Conservation (phyloP, 2,113 vertebrate genomes). For the Coryphaenoides rupestris region DNA sequence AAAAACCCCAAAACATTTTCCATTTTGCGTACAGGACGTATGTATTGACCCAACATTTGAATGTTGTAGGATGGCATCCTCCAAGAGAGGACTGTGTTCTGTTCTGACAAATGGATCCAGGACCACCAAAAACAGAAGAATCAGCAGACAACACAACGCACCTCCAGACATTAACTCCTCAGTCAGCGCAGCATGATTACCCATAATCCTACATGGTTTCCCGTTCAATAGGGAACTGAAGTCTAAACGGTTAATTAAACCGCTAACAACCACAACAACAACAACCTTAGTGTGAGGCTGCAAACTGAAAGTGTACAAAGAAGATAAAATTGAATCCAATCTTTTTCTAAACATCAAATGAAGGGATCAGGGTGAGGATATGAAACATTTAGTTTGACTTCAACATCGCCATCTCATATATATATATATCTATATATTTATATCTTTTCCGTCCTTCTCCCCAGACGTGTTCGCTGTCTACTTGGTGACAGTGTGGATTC, state of each 20-base stretch:
- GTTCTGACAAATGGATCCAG: slow-evolving; percentile 24
- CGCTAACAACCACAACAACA: slow-evolving; percentile 4
- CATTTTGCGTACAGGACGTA: not conserved
- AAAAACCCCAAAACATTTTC: slow-evolving; percentile 14
- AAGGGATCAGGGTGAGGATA: slow-evolving; percentile 26
- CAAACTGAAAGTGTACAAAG: slow-evolving; percentile 14
- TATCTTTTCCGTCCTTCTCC: slow-evolving; percentile 4
- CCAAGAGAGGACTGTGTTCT: not conserved
- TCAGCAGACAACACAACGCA: slow-evolving; percentile 41
- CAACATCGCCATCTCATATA: slow-evolving; percentile 12
- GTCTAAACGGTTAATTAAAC: slow-evolving; percentile 12
- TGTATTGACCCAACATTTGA: not conserved
- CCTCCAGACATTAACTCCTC: slow-evolving; percentile 3
- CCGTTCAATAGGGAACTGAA: slow-evolving; percentile 15
- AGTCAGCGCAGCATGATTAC: slow-evolving; percentile 5
- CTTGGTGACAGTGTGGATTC: slow-evolving; percentile 91
- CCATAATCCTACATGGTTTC: slow-evolving; percentile 16
- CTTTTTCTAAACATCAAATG: slow-evolving; percentile 31
- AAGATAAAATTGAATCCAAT: slow-evolving; percentile 41
- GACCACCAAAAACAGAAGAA: slow-evolving; percentile 28
- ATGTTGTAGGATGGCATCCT: not conserved
- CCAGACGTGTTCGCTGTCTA: slow-evolving; percentile 56
- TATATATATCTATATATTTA: slow-evolving; percentile 11
- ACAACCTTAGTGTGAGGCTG: slow-evolving; percentile 1
- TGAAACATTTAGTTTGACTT: slow-evolving; percentile 29